Base-by-base conservation (phyloP, 2,888 invertebrate genomes). In the Caenorhabditis afra region DNA sequence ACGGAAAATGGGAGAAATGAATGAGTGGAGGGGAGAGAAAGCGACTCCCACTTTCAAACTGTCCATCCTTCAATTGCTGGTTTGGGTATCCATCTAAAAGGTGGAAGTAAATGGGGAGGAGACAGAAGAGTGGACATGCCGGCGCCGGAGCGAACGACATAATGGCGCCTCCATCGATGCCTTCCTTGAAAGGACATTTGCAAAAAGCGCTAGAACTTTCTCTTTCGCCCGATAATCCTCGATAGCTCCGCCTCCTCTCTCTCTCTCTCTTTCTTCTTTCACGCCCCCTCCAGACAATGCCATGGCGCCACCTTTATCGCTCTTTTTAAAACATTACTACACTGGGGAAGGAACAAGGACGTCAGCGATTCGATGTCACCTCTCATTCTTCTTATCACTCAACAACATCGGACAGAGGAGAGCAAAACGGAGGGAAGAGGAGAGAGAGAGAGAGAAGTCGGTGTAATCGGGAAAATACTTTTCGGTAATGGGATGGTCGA, bases 101-200 rank as follows among this genome's bases (percentile, higher is more conserved):
- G 57, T 37, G 37, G 49, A 45, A 52, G 50, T 44, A 68, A 20
- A 59, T 52, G 52, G 44, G 44, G 44, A 22, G 50, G 11, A 20
- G 44, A n/a, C n/a, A n/a, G 52, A 47, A 49, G 23, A 45, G 49
- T 29, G 71, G 73, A 73, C 73, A 55, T 39, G 22, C 29, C 58
- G 73, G 73, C 73, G 73, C 73, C 73, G 18, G 64, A 39, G 57
- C 35, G 50, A 58, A 64, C 64, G 73, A 73, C 73, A 57, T 65
- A 58, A 58, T 73, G 73, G 73, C 73, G 73, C 73, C 73, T 59
- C 53, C 18, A 29, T 29, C 47, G 39, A n/a, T 29, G 29, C 29
- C 29, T 29, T 29, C 29, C 29, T 29, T 7, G 29, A 58, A 64
- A 73, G 64, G 73, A 66, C 66, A 66, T 61, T 12, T 61, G 49